Conservation (phyloP, 2,797 vertebrate species). For the Etheostoma nigrum region DNA sequence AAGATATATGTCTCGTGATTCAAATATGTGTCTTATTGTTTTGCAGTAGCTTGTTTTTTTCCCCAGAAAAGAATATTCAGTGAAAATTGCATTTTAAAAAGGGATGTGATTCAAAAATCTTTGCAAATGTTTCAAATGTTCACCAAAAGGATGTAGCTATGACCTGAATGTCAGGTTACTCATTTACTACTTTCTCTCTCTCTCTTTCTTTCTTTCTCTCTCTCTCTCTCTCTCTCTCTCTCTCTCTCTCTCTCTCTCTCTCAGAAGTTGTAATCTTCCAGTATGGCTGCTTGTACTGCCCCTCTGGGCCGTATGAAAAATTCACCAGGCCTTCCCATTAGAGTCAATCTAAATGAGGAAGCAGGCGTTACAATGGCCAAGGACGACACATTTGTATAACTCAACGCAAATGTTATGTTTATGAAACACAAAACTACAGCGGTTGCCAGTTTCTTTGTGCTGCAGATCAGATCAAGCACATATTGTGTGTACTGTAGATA, state of each 20-base stretch:
- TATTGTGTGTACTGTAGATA: neutral
- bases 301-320: constrained; percentile 93
- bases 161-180: constrained; percentile 31
- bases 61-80: neutral
- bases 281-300: constrained; percentile 81
- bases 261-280: constrained; percentile 82
- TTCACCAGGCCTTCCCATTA: constrained; percentile 93
- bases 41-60: neutral
- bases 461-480: constrained; percentile 20
- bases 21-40: neutral
- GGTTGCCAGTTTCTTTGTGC: constrained; percentile 5
- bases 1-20: neutral
- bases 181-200: constrained; percentile 5
- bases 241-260: constrained; percentile 48
- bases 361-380: constrained; percentile 62
- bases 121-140: constrained; percentile 1
- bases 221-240: constrained; percentile 45
- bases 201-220: constrained; percentile 10
- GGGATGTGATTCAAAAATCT: neutral
- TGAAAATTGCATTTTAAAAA: neutral
- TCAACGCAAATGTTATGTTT: constrained; percentile 74
- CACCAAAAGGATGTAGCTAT: neutral
- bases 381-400: constrained; percentile 58
- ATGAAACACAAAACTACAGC: constrained; percentile 73
- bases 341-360: constrained; percentile 89